A percentile compares a stretch with the other conserved stretches of the same genome.
Evolutionary conservation across 2,797 vertebrate species (phyloP).

Genomic region (Propithecus deckenii): DNA sequence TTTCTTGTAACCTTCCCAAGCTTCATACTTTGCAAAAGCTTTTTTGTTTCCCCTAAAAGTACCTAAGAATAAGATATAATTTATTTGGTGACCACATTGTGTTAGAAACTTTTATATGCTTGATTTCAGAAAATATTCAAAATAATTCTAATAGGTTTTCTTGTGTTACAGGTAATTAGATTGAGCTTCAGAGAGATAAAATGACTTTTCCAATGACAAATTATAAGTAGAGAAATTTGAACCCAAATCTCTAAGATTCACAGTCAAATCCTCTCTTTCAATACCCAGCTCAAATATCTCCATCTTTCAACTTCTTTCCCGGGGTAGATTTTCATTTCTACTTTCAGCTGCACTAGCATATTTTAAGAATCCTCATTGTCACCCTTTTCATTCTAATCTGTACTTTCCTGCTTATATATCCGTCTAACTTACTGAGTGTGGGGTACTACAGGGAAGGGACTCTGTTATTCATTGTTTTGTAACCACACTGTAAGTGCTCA

Average conservation of each 20-base stretch:
- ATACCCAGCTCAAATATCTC: neutral
- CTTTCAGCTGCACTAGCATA: neutral
- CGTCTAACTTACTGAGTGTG: neutral
- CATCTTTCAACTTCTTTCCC: neutral
- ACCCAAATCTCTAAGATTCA: neutral
- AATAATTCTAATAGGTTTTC: neutral
- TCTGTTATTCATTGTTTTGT: neutral
- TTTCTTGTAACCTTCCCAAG: neutral
- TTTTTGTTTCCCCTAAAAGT: too few relatives aligned
- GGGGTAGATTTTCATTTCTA: neutral
- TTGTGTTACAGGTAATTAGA: neutral
- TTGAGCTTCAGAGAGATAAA: neutral
- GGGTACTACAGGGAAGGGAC: neutral
- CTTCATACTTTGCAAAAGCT: neutral
- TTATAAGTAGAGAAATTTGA: neutral
- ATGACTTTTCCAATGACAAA: neutral
- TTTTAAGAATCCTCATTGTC: neutral
- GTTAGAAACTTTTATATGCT: neutral
- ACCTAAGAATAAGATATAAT: neutral
- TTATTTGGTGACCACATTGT: neutral
- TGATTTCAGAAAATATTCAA: neutral
- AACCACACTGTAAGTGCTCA: neutral
- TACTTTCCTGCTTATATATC: neutral
- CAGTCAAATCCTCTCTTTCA: neutral
- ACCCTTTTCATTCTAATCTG: neutral